Conservation (phyloP, 2,888 invertebrate genomes). For the Cyaniris semiargus region DNA sequence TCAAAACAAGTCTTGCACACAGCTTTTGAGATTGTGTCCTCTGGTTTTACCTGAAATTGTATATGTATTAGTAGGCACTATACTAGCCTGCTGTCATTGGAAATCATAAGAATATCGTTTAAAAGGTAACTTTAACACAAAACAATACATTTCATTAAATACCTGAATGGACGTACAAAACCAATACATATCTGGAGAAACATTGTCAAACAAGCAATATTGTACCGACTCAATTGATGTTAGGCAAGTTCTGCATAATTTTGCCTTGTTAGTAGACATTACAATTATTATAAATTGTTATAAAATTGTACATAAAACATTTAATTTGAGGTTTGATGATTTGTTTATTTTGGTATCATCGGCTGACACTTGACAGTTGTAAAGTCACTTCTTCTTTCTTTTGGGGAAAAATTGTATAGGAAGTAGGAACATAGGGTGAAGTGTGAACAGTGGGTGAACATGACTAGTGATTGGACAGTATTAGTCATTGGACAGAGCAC, state of each 20-base stretch:
- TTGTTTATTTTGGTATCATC: too few species aligned
- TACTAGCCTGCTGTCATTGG: background rate
- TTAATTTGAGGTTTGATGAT: background rate
- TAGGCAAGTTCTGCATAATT: conserved; percentile 70
- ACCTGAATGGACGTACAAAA: conserved; percentile 74
- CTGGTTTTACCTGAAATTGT: conserved; percentile 54
- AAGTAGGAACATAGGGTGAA: too few species aligned
- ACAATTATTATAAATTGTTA: background rate
- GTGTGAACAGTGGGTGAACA: too few species aligned
- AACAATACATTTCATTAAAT: conserved; percentile 34
- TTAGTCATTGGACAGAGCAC: too few species aligned
- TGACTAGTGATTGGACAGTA: too few species aligned
- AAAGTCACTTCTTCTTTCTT: too few species aligned
- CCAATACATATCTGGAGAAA: conserved; percentile 59
- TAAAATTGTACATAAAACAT: background rate
- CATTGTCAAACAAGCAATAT: conserved; percentile 59
- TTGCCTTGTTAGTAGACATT: conserved; percentile 38
- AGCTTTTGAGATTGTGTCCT: conserved; percentile 60
- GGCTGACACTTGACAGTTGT: too few species aligned
- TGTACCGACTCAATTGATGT: conserved; percentile 54
- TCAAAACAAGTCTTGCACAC: conserved; percentile 63
- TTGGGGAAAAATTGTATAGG: too few species aligned
- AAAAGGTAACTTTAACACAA: background rate
- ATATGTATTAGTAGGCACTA: background rate
- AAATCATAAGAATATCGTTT: background rate